Evolutionary conservation across 2,113 vertebrate species (phyloP).

Genomic region (Oreochromis spilurus): DNA sequence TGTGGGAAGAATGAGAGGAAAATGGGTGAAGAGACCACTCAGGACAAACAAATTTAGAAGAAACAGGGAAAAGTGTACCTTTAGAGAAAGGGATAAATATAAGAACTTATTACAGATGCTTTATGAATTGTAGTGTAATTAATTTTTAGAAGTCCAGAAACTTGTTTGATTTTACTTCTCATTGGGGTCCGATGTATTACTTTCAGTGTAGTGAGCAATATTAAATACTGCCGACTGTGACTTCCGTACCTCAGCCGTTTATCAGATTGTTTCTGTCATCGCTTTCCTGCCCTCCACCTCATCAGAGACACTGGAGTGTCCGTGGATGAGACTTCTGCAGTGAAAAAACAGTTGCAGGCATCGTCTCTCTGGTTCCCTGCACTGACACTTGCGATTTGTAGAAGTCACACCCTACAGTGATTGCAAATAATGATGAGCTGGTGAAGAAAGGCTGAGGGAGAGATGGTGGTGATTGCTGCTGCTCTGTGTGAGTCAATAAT

Average conservation of each 20-base stretch:
- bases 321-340: neutral
- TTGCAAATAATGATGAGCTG: constrained; percentile 47
- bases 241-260: neutral
- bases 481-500: constrained; percentile 25
- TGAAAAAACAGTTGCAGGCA: neutral
- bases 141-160: neutral
- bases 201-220: neutral
- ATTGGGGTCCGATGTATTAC: neutral
- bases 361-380: neutral
- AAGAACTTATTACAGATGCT: neutral
- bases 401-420: constrained; percentile 19
- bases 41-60: neutral
- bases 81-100: neutral
- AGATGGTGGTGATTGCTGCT: constrained; percentile 28
- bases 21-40: neutral
- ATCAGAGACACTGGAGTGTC: neutral
- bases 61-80: neutral
- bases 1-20: neutral
- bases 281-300: neutral
- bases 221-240: neutral
- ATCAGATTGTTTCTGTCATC: neutral
- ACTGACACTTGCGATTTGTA: constrained; percentile 1
- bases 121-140: neutral
- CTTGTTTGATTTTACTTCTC: neutral
- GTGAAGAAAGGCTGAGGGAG: constrained; percentile 6